Conservation (phyloP, 2,113 vertebrate genomes). For the Hippocampus guttulatus region DNA sequence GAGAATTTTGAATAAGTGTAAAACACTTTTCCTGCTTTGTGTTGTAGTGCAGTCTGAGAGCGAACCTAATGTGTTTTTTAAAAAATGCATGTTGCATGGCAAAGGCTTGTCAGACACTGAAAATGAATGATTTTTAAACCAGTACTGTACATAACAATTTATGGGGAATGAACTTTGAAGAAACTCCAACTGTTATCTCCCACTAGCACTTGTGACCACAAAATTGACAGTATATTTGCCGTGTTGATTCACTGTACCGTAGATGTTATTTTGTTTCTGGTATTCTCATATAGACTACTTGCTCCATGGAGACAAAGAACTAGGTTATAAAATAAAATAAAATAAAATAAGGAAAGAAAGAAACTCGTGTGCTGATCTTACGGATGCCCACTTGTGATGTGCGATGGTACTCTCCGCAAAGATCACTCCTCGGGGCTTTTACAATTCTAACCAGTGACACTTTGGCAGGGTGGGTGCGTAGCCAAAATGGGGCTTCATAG, state of each 20-base stretch:
- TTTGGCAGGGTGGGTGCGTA: too few species aligned
- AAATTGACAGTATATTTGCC: conserved; percentile 28
- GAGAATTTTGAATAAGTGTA: not conserved
- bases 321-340: not conserved
- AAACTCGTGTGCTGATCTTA: too few species aligned
- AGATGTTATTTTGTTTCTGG: conserved; percentile 35
- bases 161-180: conserved; percentile 41
- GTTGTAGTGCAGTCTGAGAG: conserved; percentile 1
- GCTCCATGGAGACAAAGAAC: conserved; percentile 13
- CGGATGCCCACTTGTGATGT: too few species aligned
- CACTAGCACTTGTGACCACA: conserved; percentile 39
- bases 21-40: conserved; percentile 9
- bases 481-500: too few species aligned
- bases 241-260: conserved; percentile 31
- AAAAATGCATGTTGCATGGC: conserved; percentile 13
- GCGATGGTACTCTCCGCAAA: too few species aligned
- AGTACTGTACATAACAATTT: conserved; percentile 37
- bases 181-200: conserved; percentile 49
- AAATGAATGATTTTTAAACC: conserved; percentile 29
- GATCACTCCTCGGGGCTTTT: too few species aligned
- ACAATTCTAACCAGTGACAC: not conserved
- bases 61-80: conserved; percentile 13
- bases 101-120: conserved; percentile 37
- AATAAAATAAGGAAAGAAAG: too few species aligned
- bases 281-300: conserved; percentile 32